Evolutionary conservation across 2,888 invertebrate species (phyloP).

Genomic region (Ichneumoninae sp.): DNA sequence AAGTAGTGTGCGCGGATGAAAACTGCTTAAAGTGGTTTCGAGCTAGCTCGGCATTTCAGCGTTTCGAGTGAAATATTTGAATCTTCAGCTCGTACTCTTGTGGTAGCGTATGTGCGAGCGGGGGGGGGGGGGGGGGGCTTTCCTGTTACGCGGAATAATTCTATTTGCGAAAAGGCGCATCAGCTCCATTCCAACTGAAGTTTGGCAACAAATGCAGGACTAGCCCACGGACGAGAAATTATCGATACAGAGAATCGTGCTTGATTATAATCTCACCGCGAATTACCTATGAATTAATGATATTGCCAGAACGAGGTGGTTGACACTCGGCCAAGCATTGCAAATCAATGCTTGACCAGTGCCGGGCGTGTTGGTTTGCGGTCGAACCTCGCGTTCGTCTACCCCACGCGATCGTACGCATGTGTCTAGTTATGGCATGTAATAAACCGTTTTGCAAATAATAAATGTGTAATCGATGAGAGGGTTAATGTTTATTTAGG

Average conservation of each 20-base stretch:
- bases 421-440: background rate
- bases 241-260: slow-evolving; percentile 25
- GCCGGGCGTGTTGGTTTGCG: background rate
- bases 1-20: background rate
- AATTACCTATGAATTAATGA: slow-evolving; percentile 49
- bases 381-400: slow-evolving; percentile 7
- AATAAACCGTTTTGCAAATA: slow-evolving; percentile 6
- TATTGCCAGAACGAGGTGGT: slow-evolving; percentile 18
- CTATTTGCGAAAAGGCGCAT: background rate
- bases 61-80: background rate
- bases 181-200: background rate
- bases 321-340: slow-evolving; percentile 5
- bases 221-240: slow-evolving; percentile 4
- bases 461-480: background rate
- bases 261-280: slow-evolving; percentile 44
- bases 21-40: background rate
- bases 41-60: background rate
- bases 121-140: background rate
- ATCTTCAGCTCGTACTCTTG: background rate
- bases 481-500: background rate
- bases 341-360: slow-evolving; percentile 34
- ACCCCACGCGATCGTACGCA: background rate
- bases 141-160: slow-evolving; percentile 3
- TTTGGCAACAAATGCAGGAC: background rate
- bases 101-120: background rate